Base-by-base conservation (phyloP, 2,888 invertebrate genomes). In the Catocala sponsa region DNA sequence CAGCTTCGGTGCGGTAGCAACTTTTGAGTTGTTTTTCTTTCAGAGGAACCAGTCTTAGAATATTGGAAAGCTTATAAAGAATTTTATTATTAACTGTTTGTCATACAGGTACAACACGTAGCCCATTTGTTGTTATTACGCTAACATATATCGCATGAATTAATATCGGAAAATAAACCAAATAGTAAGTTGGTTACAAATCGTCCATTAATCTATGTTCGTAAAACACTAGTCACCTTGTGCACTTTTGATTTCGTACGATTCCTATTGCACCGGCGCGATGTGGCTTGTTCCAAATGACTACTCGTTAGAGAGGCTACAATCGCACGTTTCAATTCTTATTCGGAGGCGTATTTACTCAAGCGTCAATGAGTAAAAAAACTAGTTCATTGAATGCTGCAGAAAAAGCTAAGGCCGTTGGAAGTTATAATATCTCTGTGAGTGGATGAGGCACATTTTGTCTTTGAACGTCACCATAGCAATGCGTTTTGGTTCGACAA, bases 201-300 rank as follows among this genome's bases (percentile, higher is more conserved):
- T 59, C 59, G 55, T 59, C 57, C 59, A 59, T 64, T 74, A 58
- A 63, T 62, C 57, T 68, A 55, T 41, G 61, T 66, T 63, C 64
- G 54, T 76, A 78, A 79, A 76, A 73, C 74, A 72, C 72, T 73
- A 80, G 71, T 81, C 82, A 84, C 77, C 78, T 70, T 82, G 83
- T 83, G 84, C 81, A 87, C 89, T 89, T 86, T 88, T 89, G 85
- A 85, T 89, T 89, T 88, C 87, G 72, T 80, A 80, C 81, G 78
- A 76, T 77, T 80, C 74, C 70, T 79, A 80, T 74, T 83, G 82
- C 82, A 80, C 9, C 50, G 54, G 13, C 15, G 65, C 74, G 35
- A 25, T 68, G 77, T 70, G 74, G 77, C 70, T 68, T 75, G 82
- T 73, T 82, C 79, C 78, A 80, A 84, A 79, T 80, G 78, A 70